Percentiles rank a stretch among this genome's conserved stretches.
Conservation (phyloP, 2,113 vertebrate species). For the Vombatus ursinus region DNA sequence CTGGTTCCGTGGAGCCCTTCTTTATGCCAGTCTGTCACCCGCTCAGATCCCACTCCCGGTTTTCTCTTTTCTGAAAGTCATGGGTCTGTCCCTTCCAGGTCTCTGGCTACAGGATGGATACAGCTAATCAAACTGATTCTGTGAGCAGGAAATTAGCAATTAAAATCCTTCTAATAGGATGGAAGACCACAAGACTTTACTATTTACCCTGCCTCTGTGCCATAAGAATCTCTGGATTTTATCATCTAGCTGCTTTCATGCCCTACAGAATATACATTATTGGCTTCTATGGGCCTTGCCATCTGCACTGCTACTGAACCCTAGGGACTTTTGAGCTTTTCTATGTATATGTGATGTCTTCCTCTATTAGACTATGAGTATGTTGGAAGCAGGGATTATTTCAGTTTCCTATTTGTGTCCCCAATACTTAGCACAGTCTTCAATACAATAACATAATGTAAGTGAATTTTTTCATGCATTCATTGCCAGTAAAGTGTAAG, state of each 20-base stretch:
- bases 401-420: background rate
- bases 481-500: background rate
- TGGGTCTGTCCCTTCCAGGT: background rate
- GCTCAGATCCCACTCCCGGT: background rate
- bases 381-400: background rate
- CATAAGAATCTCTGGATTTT: background rate
- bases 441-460: background rate
- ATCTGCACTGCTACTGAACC: background rate
- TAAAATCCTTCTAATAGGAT: background rate
- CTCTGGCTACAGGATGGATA: background rate
- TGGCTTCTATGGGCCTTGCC: background rate
- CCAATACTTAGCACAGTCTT: background rate
- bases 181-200: background rate
- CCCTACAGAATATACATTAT: background rate
- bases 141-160: background rate
- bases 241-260: background rate
- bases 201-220: background rate
- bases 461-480: background rate
- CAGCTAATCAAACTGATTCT: background rate
- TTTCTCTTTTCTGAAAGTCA: background rate
- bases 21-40: background rate
- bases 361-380: background rate
- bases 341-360: background rate
- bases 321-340: background rate
- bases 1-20: background rate